Evolutionary conservation across 2,888 invertebrate species (phyloP).

Genomic region (Amiota communis): DNA sequence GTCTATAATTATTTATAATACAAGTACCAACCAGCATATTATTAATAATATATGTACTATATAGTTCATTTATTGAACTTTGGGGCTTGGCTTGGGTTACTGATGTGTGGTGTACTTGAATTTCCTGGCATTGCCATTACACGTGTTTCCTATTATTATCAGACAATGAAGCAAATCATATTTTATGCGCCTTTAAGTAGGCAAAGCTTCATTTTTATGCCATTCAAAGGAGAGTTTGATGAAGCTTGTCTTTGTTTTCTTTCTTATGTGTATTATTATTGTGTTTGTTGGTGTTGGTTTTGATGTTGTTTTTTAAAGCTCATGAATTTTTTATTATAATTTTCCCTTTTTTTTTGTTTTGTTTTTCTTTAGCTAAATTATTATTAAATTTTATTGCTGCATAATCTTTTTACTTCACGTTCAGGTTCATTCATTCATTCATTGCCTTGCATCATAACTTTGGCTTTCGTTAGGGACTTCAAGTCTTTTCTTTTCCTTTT

Average conservation of each 20-base stretch:
- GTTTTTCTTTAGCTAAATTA: slow-evolving; percentile 50
- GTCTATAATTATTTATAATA: no score
- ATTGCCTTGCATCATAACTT: background rate
- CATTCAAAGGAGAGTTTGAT: slow-evolving; percentile 52
- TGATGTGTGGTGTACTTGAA: no score
- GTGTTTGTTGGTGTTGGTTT: slow-evolving; percentile 8
- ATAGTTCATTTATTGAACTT: no score
- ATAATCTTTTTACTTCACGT: slow-evolving; percentile 48
- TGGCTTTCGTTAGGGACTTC: background rate
- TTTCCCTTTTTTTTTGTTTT: slow-evolving; percentile 42
- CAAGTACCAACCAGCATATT: no score
- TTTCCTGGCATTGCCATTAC: background rate
- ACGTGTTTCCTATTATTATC: slow-evolving; percentile 10
- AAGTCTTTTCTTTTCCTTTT: slow-evolving; percentile 44
- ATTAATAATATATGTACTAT: no score
- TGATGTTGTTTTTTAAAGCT: slow-evolving; percentile 51
- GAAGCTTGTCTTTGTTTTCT: background rate
- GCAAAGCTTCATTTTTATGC: slow-evolving; percentile 66
- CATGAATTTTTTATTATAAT: slow-evolving; percentile 66
- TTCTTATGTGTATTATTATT: slow-evolving; percentile 31
- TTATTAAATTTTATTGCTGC: slow-evolving; percentile 63
- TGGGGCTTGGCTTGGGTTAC: no score
- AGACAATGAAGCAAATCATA: slow-evolving; percentile 51
- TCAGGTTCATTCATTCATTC: slow-evolving; percentile 4
- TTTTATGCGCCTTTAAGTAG: slow-evolving; percentile 67